A percentile compares a stretch with the other conserved stretches of the same genome.
phyloP scores from a whole-genome alignment of 2,797 vertebrate genomes.

The Neopelma chrysocephalum region DNA sequence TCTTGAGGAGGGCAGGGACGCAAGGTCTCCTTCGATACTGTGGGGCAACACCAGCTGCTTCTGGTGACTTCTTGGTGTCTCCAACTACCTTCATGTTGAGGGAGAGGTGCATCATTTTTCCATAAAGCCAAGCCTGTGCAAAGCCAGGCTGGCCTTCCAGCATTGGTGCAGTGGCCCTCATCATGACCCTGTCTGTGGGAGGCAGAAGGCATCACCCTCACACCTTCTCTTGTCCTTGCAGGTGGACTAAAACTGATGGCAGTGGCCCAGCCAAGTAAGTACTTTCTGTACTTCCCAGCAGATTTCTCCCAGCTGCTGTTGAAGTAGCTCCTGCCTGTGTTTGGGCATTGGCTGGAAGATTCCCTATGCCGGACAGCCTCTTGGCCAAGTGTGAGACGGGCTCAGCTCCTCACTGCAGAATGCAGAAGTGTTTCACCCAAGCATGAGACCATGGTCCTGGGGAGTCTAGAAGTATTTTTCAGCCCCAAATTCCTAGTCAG shows the following conservation, averaged over 20 bases:
- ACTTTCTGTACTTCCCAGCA: background rate
- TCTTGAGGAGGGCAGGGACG: background rate
- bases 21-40: background rate
- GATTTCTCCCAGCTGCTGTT: background rate
- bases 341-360: background rate
- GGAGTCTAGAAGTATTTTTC: background rate
- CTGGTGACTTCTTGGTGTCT: background rate
- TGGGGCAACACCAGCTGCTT: background rate
- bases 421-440: background rate
- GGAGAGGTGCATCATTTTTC: background rate
- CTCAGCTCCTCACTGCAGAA: background rate
- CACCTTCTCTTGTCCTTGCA: slow-evolving; percentile 65
- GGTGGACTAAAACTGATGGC: slow-evolving; percentile 94
- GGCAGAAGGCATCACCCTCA: background rate
- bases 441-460: background rate
- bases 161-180: background rate
- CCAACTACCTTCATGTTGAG: background rate
- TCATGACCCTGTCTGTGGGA: background rate
- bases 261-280: slow-evolving; percentile 90
- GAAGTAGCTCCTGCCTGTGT: background rate
- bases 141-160: background rate
- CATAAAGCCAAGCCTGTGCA: background rate
- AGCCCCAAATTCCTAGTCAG: background rate
- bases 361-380: background rate
- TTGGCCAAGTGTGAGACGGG: background rate